phyloP scores from a whole-genome alignment of 2,113 vertebrate species.

The Labeo rohita region DNA sequence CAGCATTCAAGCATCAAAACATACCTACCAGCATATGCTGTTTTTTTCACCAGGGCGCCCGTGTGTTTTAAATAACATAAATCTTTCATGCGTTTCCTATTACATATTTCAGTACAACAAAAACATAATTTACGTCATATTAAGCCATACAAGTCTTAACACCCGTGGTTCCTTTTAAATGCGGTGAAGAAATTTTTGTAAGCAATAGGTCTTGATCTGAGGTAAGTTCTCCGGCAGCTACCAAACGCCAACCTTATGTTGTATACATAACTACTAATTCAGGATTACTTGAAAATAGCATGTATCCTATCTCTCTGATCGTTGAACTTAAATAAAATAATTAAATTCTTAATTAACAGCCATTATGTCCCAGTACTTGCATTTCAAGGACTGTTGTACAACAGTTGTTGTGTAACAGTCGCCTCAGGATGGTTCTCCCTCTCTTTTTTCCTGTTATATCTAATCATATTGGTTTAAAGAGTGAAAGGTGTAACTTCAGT shows the following conservation, averaged over 20 bases:
- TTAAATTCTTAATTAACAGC: background rate
- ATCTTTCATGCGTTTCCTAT: too few species aligned
- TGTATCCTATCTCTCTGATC: background rate
- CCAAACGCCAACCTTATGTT: background rate
- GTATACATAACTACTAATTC: background rate
- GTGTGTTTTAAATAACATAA: too few species aligned
- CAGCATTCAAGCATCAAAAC: too few species aligned
- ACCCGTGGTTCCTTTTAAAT: too few species aligned
- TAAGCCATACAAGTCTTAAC: too few species aligned
- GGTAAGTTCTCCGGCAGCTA: constrained; percentile 26
- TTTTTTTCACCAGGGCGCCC: too few species aligned
- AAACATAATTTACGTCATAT: too few species aligned
- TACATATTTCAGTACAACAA: too few species aligned
- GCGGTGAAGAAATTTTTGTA: background rate
- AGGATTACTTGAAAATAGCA: background rate
- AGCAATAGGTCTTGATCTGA: constrained; percentile 14
- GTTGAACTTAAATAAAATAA: background rate
- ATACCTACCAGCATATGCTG: too few species aligned
- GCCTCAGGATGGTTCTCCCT: background rate
- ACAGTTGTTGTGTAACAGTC: background rate
- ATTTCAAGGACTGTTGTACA: background rate
- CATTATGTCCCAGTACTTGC: background rate
- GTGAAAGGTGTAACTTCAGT: background rate
- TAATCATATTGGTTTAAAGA: background rate
- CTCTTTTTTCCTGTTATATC: background rate